These are phyloP conservation scores for Bombus sibiricus DNA, from an alignment of 1,140 invertebrate species.

Conservation along the genomic window DNA sequence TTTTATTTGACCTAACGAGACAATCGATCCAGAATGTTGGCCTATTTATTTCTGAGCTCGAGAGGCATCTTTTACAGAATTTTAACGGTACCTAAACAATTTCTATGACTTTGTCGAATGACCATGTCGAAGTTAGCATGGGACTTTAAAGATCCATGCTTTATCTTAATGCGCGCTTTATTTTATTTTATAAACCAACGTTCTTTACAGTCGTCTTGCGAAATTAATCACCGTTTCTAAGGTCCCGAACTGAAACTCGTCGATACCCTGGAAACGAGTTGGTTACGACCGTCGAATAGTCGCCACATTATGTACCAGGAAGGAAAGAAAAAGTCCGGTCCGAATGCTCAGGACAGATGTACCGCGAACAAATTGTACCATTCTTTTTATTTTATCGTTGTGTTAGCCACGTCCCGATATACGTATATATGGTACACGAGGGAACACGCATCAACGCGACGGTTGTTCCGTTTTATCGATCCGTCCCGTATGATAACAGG, in stretches of 20 bases:
- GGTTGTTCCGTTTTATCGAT: constrained; percentile 50
- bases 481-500: constrained; percentile 66
- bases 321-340: background rate
- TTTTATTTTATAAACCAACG: no score
- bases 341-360: background rate
- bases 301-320: background rate
- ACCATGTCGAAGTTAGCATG: accelerated
- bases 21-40: no score
- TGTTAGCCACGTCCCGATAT: background rate
- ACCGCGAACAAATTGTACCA: no score
- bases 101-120: no score
- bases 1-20: no score
- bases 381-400: no score
- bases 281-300: background rate
- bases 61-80: no score
- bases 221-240: no score
- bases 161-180: no score
- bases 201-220: accelerated
- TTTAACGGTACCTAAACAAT: no score
- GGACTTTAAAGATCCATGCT: no score
- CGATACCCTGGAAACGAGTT: background rate
- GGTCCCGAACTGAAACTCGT: background rate
- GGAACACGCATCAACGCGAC: background rate
- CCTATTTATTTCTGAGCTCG: no score
- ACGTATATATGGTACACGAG: background rate